A percentile compares a stretch with the other conserved stretches of the same genome.
phyloP scores from a whole-genome alignment of 2,888 invertebrate genomes.

The Lasioglossum marginatum region DNA sequence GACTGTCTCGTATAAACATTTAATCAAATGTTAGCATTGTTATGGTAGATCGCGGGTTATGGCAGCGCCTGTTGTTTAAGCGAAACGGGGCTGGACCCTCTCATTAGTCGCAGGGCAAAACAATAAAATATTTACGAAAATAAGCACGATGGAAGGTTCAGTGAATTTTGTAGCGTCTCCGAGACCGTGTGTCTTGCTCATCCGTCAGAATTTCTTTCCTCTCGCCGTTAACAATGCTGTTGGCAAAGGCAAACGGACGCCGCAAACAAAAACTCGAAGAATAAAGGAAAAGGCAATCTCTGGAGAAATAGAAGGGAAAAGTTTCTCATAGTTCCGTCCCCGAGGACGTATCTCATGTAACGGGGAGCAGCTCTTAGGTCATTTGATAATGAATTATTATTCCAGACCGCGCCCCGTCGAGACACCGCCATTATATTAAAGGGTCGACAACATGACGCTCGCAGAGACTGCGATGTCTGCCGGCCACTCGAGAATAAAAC shows the following conservation, averaged over 20 bases:
- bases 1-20: not conserved
- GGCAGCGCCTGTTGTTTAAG: not conserved
- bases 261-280: conserved; percentile 28
- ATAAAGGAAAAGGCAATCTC: conserved; percentile 41
- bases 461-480: conserved; percentile 2
- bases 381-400: conserved; percentile 65
- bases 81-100: not conserved
- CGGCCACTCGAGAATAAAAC: conserved; percentile 33
- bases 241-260: conserved; percentile 22
- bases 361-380: conserved; percentile 29
- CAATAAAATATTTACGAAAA: conserved; percentile 1
- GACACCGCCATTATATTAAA: conserved; percentile 52
- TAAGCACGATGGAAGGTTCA: not conserved
- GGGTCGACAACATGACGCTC: conserved; percentile 14
- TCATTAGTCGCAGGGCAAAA: not conserved
- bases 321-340: conserved; percentile 39
- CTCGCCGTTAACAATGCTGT: not conserved
- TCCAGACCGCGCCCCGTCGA: conserved; percentile 24
- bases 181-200: not conserved
- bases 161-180: not conserved
- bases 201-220: conserved; percentile 5
- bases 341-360: conserved; percentile 31
- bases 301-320: conserved; percentile 60
- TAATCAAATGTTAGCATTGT: not conserved
- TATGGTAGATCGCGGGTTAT: not conserved